phyloP scores from a whole-genome alignment of 1,140 invertebrate species.

The Diabrotica virgifera region DNA sequence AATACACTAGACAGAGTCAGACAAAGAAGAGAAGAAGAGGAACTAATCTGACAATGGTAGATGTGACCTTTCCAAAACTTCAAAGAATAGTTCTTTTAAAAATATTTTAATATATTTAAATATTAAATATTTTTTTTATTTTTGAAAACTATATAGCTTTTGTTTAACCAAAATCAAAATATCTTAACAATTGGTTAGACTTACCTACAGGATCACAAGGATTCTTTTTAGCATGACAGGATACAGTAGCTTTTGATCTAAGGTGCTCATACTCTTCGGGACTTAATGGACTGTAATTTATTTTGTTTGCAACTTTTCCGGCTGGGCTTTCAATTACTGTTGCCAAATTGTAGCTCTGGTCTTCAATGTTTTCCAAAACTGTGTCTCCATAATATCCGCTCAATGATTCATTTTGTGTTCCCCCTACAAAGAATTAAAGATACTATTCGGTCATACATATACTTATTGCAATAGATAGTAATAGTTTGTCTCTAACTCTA shows the following conservation, averaged over 20 bases:
- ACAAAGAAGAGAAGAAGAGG: too few species aligned
- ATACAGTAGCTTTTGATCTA: slow-evolving; percentile 43
- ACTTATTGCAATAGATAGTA: too few species aligned
- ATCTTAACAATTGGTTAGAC: slow-evolving; percentile 16
- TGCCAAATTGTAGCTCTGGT: slow-evolving; percentile 39
- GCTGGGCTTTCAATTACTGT: slow-evolving; percentile 40
- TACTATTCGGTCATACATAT: too few species aligned
- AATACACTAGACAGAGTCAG: too few species aligned
- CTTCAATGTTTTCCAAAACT: slow-evolving; percentile 39
- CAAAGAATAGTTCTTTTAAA: too few species aligned
- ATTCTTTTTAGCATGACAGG: slow-evolving; percentile 45
- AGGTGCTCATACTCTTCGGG: slow-evolving; percentile 40
- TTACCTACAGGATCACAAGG: slow-evolving; percentile 44
- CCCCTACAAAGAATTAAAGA: slow-evolving; percentile 30
- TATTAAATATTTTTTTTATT: too few species aligned
- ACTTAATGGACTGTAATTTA: slow-evolving; percentile 36
- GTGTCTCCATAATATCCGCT: slow-evolving; percentile 43
- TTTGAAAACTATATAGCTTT: too few species aligned
- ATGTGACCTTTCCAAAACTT: too few species aligned
- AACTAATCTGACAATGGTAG: too few species aligned
- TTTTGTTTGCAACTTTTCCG: slow-evolving; percentile 36
- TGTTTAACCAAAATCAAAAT: background rate
- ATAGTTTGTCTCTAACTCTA: too few species aligned
- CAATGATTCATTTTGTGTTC: slow-evolving; percentile 40
- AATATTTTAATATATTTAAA: too few species aligned